Evolutionary conservation across 2,888 invertebrate genomes (phyloP).

Genomic region (Lasioglossum malachurum): DNA sequence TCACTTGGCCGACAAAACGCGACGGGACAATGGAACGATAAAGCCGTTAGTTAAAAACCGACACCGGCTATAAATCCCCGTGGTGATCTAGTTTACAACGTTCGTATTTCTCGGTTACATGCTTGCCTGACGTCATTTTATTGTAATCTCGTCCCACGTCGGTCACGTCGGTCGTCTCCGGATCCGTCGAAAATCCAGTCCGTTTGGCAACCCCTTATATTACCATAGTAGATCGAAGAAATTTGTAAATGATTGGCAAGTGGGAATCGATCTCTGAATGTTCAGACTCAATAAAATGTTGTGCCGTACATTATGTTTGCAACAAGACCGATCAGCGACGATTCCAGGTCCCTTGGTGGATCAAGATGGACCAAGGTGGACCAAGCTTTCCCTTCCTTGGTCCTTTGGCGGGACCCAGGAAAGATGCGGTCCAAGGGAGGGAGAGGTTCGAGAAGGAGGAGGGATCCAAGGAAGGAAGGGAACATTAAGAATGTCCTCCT

Average conservation of each 20-base stretch:
- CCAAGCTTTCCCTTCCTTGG: too few relatives aligned
- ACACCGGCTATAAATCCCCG: slow-evolving; percentile 68
- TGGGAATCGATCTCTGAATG: background rate
- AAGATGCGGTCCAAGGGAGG: too few relatives aligned
- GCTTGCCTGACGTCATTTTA: slow-evolving; percentile 63
- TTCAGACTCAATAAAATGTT: background rate
- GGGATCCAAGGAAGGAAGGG: too few relatives aligned
- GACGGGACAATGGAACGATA: slow-evolving; percentile 75
- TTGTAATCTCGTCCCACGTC: slow-evolving; percentile 68
- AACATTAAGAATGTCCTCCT: background rate
- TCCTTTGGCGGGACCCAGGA: too few relatives aligned
- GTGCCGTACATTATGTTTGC: background rate
- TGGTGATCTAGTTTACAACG: slow-evolving; percentile 74
- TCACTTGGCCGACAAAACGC: slow-evolving; percentile 65
- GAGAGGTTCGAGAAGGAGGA: too few relatives aligned
- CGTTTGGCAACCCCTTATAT: background rate
- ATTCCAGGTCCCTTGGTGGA: background rate
- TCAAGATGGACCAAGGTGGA: too few relatives aligned
- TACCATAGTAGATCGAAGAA: background rate
- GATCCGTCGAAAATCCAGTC: slow-evolving; percentile 35
- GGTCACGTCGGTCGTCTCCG: slow-evolving; percentile 49
- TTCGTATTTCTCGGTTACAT: slow-evolving; percentile 47
- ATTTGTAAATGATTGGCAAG: background rate
- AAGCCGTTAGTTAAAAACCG: slow-evolving; percentile 70
- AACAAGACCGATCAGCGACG: background rate